A percentile compares a stretch with the other conserved stretches of the same genome.
Evolutionary conservation across 2,888 invertebrate species (phyloP).

Genomic region (Sclerodermus sp.): DNA sequence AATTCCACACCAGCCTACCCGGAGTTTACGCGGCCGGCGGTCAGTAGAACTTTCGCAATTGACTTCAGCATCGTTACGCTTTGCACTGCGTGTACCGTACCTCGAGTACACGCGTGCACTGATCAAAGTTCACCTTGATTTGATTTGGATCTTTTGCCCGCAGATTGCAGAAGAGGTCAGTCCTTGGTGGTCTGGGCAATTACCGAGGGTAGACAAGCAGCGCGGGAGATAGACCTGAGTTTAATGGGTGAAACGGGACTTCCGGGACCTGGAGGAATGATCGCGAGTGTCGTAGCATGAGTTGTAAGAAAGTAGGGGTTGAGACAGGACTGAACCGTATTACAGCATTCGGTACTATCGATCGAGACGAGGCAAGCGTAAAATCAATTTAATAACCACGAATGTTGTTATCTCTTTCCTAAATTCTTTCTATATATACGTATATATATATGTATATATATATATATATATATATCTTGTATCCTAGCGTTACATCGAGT

Average conservation of each 20-base stretch:
- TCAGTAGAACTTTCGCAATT: constrained; percentile 56
- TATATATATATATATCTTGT: no score
- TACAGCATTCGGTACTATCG: not conserved
- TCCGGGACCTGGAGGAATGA: constrained; percentile 91
- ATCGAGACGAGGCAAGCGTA: not conserved
- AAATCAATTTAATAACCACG: no score
- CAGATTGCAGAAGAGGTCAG: constrained; percentile 99
- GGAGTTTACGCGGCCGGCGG: constrained; percentile 96
- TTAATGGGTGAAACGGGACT: constrained; percentile 80
- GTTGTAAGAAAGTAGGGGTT: constrained; percentile 1
- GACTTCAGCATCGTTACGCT: no score
- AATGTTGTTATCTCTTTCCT: not conserved
- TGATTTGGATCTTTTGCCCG: no score
- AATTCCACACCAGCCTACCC: constrained; percentile 77
- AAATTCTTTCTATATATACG: not conserved
- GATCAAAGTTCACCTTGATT: no score
- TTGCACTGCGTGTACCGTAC: no score
- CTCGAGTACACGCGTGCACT: no score
- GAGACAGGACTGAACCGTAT: not conserved
- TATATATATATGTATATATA: no score
- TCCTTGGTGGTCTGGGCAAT: constrained; percentile 99
- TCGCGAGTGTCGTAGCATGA: constrained; percentile 52
- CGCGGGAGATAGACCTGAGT: constrained; percentile 86
- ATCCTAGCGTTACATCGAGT: not conserved
- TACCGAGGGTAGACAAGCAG: constrained; percentile 96